phyloP scores from a whole-genome alignment of 2,888 invertebrate species.

The Drosophila austrosaltans region DNA sequence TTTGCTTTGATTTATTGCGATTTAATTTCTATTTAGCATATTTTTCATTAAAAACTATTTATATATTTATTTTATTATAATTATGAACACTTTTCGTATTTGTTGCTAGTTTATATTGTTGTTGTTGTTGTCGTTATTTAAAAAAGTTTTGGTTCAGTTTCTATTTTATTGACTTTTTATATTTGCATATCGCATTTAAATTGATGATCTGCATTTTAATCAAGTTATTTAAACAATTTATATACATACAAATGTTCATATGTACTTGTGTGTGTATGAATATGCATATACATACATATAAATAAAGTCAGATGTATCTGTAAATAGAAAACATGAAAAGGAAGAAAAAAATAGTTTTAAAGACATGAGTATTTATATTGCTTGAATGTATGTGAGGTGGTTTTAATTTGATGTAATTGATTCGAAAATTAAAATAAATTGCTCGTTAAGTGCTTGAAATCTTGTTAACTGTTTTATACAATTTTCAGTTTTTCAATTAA shows the following conservation, averaged over 20 bases:
- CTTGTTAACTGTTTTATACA: neutral
- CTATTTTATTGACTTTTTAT: constrained; percentile 44
- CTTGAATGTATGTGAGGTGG: constrained; percentile 24
- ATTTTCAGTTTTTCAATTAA: too few species aligned
- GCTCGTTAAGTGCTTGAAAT: neutral
- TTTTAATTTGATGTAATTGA: constrained; percentile 6
- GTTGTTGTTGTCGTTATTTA: constrained; percentile 12
- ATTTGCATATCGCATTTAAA: constrained; percentile 62
- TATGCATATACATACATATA: constrained; percentile 35
- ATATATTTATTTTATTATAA: constrained; percentile 50
- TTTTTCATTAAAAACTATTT: constrained; percentile 27
- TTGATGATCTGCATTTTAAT: constrained; percentile 40
- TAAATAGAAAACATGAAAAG: constrained; percentile 13
- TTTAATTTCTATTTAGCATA: constrained; percentile 55
- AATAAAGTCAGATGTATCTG: constrained; percentile 29
- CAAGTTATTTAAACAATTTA: constrained; percentile 58
- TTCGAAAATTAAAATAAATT: neutral
- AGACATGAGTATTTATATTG: constrained; percentile 55
- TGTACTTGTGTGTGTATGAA: neutral
- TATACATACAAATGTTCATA: neutral
- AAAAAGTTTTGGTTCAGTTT: constrained; percentile 38
- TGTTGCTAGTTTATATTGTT: constrained; percentile 33
- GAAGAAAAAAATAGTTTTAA: constrained; percentile 45
- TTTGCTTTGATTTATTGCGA: constrained; percentile 38
- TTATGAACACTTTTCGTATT: constrained; percentile 69